Evolutionary conservation across 1,140 invertebrate genomes (phyloP), one percentile per base, ranked within the genome.

Genomic region (Drosophila grimshawi): DNA sequence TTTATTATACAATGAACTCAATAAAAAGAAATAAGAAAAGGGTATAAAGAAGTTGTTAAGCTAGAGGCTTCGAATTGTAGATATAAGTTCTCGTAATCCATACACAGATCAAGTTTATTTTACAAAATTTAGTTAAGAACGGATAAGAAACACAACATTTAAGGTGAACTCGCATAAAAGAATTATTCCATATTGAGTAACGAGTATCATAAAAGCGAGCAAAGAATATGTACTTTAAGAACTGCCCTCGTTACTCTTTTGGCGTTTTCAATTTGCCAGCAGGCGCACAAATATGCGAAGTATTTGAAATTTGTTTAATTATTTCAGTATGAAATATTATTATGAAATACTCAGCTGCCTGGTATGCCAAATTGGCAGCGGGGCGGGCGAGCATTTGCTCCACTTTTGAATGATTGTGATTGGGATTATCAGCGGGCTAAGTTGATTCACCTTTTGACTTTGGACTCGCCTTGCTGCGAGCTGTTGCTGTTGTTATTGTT

Each of bases 361-460:
- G 59, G 30, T 3, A 10, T 43, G 49, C 11, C 37, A 51, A 55
- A 32, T 55, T 52, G 49, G 52, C 37, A 33, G 55, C 29, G 41
- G 39, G 39, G 10, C 19, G 37, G 19, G 29, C 35, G 29, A 11
- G 30, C 19, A 33, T 51, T 37, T 71, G 75, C 57, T 76, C 82
- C 51, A 78, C 46, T 78, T 75, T 63, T 57, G 39, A 78, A 53
- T 46, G 72, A 71, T 55, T 79, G 41, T 27, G 43, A 30, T 49
- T 45, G 2, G 51, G 57, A 63, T 86, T 86, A 86, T 86, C 82
- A 86, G 81, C 45, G 49, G 43, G 45, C 32, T 5, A 65, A 74
- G 72, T 78, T 80, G 75, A 86, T 76, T 86, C 82, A 86, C 82
- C 82, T 86, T 86, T 86, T 37, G 82, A 86, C 82, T 86, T 79